Percentiles rank a stretch among this genome's conserved stretches.
These are phyloP conservation scores for Eulemur albifrons DNA, from an alignment of 2,797 vertebrate genomes.

Conservation along the genomic window DNA sequence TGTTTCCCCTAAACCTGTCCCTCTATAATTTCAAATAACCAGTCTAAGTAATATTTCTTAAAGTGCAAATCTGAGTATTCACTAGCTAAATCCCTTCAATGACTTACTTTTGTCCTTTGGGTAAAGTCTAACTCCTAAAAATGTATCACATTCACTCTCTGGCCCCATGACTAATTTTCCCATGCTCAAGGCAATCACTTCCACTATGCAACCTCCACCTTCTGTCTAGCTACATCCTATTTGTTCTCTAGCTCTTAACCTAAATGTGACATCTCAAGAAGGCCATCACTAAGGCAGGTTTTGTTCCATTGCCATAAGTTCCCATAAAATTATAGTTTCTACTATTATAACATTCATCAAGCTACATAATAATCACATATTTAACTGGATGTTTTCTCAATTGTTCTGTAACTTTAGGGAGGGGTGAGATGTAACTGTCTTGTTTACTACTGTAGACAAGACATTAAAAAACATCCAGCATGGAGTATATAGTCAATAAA, in stretches of 20 bases:
- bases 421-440: not conserved
- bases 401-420: not conserved
- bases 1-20: not conserved
- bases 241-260: not conserved
- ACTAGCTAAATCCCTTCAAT: not conserved
- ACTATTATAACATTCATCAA: not conserved
- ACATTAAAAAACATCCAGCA: constrained; percentile 11
- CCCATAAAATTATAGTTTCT: not conserved
- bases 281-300: not conserved
- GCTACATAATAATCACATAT: not conserved
- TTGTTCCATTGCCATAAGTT: not conserved
- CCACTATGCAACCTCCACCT: not conserved
- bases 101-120: not conserved
- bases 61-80: not conserved
- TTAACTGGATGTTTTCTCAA: not conserved
- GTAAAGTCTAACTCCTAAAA: not conserved
- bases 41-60: not conserved
- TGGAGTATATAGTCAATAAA: not conserved
- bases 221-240: not conserved
- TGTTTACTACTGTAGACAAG: not conserved
- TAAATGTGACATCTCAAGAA: not conserved
- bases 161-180: not conserved
- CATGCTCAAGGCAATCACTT: not conserved
- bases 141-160: not conserved
- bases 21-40: constrained; percentile 3